Evolutionary conservation across 2,797 vertebrate genomes (phyloP).

Genomic region (Benthosema pterotum): DNA sequence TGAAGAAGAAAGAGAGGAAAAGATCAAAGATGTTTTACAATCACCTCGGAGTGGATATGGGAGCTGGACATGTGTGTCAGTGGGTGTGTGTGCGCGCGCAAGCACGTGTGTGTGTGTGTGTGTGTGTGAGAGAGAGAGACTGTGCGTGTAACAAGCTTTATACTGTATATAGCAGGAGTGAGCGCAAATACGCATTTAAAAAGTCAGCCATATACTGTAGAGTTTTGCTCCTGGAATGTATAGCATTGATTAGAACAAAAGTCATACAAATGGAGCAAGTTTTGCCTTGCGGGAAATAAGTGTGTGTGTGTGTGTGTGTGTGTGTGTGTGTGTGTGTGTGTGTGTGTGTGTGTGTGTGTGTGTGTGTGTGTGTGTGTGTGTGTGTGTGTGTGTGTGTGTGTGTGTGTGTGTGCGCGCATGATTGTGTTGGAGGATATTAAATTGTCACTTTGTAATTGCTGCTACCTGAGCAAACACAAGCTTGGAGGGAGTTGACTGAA

Average conservation of each 20-base stretch:
- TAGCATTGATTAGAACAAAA: no score
- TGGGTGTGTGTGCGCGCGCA: slow-evolving; percentile 10
- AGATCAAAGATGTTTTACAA: slow-evolving; percentile 91
- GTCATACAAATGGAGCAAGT: not conserved
- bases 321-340: slow-evolving; percentile 3
- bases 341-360: slow-evolving; percentile 14
- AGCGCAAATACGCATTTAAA: slow-evolving; percentile 1
- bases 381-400: slow-evolving; percentile 25
- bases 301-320: slow-evolving; percentile 21
- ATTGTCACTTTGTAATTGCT: slow-evolving; percentile 77
- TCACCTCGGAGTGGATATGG: slow-evolving; percentile 86
- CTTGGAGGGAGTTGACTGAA: slow-evolving; percentile 71
- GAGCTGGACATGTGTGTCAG: slow-evolving; percentile 58
- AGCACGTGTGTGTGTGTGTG: slow-evolving; percentile 14
- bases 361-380: not conserved
- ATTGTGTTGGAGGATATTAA: slow-evolving; percentile 65
- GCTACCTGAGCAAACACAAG: slow-evolving; percentile 70
- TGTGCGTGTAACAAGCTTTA: slow-evolving; percentile 20
- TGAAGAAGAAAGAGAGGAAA: slow-evolving; percentile 78
- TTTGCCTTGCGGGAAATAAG: not conserved
- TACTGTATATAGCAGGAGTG: not conserved
- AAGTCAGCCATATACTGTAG: no score
- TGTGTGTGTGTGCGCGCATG: no score
- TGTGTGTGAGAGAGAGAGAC: no score
- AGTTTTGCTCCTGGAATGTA: no score